phyloP scores from a whole-genome alignment of 2,113 vertebrate genomes.

The Carassius gibelio region DNA sequence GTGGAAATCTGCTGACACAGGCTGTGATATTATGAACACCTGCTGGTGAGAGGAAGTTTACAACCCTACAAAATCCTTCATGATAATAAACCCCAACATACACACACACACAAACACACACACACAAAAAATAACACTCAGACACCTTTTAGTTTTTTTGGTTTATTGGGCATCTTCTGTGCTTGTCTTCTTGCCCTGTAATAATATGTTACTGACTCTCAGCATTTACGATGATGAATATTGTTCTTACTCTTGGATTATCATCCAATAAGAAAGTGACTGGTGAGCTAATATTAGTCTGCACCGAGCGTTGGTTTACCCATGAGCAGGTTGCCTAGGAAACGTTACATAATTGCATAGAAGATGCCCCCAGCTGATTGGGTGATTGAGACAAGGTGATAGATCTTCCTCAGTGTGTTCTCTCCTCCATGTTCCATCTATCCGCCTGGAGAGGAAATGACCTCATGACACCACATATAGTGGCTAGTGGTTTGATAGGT shows the following conservation, averaged over 20 bases:
- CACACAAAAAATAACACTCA: not conserved
- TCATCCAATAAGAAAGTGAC: conserved; percentile 60
- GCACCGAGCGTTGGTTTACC: conserved; percentile 74
- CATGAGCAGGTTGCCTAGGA: conserved; percentile 79
- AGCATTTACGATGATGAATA: conserved; percentile 56
- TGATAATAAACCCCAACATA: not conserved
- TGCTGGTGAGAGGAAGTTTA: conserved; percentile 34
- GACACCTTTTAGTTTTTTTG: not conserved
- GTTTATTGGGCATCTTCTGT: conserved; percentile 18
- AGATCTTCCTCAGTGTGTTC: conserved; percentile 62
- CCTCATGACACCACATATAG: conserved; percentile 15
- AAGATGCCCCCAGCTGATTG: conserved; percentile 76
- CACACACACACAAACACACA: too few species aligned
- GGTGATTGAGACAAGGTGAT: conserved; percentile 72
- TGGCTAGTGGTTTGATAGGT: not conserved
- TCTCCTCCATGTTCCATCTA: conserved; percentile 28
- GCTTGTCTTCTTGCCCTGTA: conserved; percentile 57
- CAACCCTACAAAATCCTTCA: conserved; percentile 16
- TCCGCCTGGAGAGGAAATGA: not conserved
- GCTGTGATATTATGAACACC: conserved; percentile 49
- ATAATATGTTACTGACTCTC: conserved; percentile 61
- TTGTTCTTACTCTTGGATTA: conserved; percentile 58
- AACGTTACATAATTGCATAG: conserved; percentile 77
- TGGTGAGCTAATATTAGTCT: conserved; percentile 78
- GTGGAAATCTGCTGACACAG: conserved; percentile 71